These are phyloP conservation scores for Chiloscyllium plagiosum DNA, from an alignment of 2,113 vertebrate species.

Conservation along the genomic window DNA sequence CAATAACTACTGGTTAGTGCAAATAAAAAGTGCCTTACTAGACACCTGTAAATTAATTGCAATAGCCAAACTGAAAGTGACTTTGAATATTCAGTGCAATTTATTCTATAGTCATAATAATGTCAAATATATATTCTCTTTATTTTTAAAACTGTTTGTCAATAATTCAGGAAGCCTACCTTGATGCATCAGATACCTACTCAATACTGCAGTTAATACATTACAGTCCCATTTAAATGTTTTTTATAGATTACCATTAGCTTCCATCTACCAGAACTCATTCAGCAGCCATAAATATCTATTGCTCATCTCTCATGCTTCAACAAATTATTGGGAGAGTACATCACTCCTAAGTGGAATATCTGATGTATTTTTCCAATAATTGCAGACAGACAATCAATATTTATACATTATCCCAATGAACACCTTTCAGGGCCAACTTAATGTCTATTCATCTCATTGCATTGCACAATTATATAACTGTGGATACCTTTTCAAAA, in stretches of 20 bases:
- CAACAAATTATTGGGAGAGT: constrained; percentile 34
- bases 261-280: constrained; percentile 28
- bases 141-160: constrained; percentile 26
- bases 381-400: constrained; percentile 43
- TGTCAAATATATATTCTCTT: not conserved
- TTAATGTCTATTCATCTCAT: constrained; percentile 39
- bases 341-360: constrained; percentile 23
- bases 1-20: constrained; percentile 25
- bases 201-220: constrained; percentile 2
- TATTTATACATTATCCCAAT: constrained; percentile 42
- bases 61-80: not conserved
- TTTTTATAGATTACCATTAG: constrained; percentile 38
- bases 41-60: constrained; percentile 8
- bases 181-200: constrained; percentile 21
- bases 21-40: not conserved
- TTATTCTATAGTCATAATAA: not conserved
- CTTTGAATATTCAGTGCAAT: not conserved
- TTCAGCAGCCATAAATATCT: constrained; percentile 38
- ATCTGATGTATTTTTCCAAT: constrained; percentile 41
- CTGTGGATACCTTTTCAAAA: not conserved
- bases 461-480: not conserved
- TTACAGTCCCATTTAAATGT: constrained; percentile 41
- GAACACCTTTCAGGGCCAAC: constrained; percentile 39
- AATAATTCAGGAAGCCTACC: constrained; percentile 30
- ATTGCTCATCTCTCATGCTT: constrained; percentile 37